Conservation (phyloP, 2,888 invertebrate genomes). For the Mythimna ferrago region DNA sequence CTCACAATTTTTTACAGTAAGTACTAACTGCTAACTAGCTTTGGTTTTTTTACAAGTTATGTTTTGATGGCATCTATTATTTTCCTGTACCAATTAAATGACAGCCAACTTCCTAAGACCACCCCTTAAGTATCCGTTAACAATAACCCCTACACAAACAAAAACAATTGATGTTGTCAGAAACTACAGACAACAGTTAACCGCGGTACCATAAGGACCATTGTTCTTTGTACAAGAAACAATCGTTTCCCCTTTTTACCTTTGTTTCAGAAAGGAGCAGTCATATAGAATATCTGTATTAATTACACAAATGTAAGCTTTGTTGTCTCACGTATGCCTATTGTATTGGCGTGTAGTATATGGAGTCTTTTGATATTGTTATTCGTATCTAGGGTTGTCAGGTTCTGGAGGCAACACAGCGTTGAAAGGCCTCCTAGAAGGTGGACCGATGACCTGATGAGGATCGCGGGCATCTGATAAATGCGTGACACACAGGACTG, state of each 20-base stretch:
- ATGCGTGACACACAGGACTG: too few relatives aligned
- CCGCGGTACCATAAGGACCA: conserved; percentile 38
- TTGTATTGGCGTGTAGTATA: conserved; percentile 41
- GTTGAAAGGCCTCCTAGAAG: too few relatives aligned
- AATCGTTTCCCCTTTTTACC: conserved; percentile 44
- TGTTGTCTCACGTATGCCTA: conserved; percentile 40
- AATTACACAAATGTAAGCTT: conserved; percentile 59
- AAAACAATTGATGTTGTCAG: conserved; percentile 53
- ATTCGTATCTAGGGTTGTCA: conserved; percentile 9
- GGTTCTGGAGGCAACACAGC: too few relatives aligned
- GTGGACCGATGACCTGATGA: too few relatives aligned
- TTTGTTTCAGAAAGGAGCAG: conserved; percentile 44
- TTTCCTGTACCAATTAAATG: background rate
- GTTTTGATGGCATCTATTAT: too few relatives aligned
- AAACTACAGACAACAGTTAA: conserved; percentile 10
- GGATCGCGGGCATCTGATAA: too few relatives aligned
- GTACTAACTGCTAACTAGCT: too few relatives aligned
- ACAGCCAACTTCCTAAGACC: background rate
- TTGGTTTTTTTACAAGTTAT: too few relatives aligned
- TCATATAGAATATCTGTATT: conserved; percentile 50
- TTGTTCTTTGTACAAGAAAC: conserved; percentile 58
- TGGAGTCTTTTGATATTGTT: conserved; percentile 36
- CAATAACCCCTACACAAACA: conserved; percentile 33
- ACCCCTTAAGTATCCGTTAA: background rate
- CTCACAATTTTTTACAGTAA: too few relatives aligned